These are phyloP conservation scores for Orius insidiosus DNA, from an alignment of 1,140 invertebrate species.

Conservation along the genomic window DNA sequence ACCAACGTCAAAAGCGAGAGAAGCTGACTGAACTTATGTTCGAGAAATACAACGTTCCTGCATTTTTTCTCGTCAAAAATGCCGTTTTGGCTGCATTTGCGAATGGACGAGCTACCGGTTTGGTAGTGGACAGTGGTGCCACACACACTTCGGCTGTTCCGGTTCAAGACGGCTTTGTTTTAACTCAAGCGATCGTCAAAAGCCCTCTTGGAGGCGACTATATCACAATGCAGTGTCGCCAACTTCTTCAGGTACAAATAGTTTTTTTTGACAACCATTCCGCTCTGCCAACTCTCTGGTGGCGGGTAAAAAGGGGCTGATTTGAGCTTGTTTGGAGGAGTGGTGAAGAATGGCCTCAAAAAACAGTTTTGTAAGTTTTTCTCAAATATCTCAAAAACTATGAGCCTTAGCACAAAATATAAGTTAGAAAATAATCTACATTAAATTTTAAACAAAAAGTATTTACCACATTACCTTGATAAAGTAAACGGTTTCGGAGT, in stretches of 20 bases:
- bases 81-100: conserved; percentile 80
- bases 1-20: conserved; percentile 60
- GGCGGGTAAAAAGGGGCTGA: background rate
- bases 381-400: too few species aligned
- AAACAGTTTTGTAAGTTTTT: too few species aligned
- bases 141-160: conserved; percentile 78
- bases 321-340: too few species aligned
- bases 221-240: conserved; percentile 65
- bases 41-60: conserved; percentile 80
- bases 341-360: too few species aligned
- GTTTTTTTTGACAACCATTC: conserved; percentile 23
- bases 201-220: conserved; percentile 85
- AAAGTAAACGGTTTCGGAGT: too few species aligned
- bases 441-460: too few species aligned
- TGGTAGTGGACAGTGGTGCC: conserved; percentile 73
- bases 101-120: conserved; percentile 66
- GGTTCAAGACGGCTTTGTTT: conserved; percentile 76
- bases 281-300: background rate
- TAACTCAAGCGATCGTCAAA: conserved; percentile 70
- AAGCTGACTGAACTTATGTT: conserved; percentile 78
- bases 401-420: too few species aligned
- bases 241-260: conserved; percentile 54
- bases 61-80: conserved; percentile 78
- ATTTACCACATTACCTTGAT: too few species aligned
- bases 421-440: too few species aligned